Evolutionary conservation across 1,140 invertebrate genomes (phyloP).

Genomic region (Drosophila ohnishii): DNA sequence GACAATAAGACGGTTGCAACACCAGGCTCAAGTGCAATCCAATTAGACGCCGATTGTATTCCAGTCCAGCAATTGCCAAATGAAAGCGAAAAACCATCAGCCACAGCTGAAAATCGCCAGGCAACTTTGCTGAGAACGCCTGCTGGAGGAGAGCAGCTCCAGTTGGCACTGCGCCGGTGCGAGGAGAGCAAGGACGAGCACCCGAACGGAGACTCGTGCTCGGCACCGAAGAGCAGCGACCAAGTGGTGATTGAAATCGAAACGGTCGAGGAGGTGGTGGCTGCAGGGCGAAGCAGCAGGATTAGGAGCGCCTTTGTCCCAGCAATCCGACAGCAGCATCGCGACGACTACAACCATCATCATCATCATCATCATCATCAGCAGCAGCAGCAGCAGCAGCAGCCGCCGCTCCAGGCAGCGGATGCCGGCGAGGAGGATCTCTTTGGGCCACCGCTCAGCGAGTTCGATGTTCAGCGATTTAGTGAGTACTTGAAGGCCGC

Average conservation of each 20-base stretch:
- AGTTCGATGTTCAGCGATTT: conserved; percentile 75
- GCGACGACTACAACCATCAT: conserved; percentile 37
- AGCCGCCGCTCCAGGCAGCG: neutral
- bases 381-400: conserved; percentile 2
- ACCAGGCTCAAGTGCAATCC: conserved; percentile 64
- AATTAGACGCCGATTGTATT: conserved; percentile 63
- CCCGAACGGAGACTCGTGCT: neutral
- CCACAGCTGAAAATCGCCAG: conserved; percentile 47
- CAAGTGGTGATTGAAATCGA: conserved; percentile 76
- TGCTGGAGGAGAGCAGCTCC: conserved; percentile 5
- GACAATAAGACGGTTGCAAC: conserved; percentile 55
- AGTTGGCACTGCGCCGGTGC: conserved; percentile 56
- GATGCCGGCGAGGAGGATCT: conserved; percentile 2
- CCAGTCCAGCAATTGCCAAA: conserved; percentile 48
- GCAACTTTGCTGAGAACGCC: conserved; percentile 55
- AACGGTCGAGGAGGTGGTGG: conserved; percentile 34
- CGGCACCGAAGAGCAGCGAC: conserved; percentile 2
- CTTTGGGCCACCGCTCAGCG: conserved; percentile 55
- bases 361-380: neutral
- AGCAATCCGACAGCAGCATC: conserved; percentile 4
- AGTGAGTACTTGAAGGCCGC: conserved; percentile 66
- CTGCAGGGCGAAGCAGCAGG: conserved; percentile 8
- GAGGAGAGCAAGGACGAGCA: conserved; percentile 22
- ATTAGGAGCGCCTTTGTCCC: conserved; percentile 63
- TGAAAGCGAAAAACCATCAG: conserved; percentile 39